Evolutionary conservation across 2,888 invertebrate species (phyloP).

Genomic region (Aphrophora alni): DNA sequence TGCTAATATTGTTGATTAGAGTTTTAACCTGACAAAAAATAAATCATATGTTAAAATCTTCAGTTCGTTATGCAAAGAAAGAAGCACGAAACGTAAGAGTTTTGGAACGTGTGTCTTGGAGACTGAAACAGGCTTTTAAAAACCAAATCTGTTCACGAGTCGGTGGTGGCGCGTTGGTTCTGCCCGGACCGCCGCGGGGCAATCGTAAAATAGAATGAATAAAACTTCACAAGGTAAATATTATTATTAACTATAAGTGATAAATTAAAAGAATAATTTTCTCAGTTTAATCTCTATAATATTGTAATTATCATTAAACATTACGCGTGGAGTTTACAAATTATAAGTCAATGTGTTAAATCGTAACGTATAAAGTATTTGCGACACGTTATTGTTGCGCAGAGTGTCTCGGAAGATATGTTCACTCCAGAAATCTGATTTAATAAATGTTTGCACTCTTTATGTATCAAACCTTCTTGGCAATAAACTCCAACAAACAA

Average conservation of each 20-base stretch:
- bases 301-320: neutral
- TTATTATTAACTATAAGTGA: constrained; percentile 9
- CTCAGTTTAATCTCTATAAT: constrained; percentile 4
- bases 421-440: too few relatives aligned
- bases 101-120: neutral
- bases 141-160: neutral
- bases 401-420: too few relatives aligned
- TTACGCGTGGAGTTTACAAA: neutral
- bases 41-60: too few relatives aligned
- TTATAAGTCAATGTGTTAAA: neutral
- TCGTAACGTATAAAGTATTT: neutral
- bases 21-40: too few relatives aligned
- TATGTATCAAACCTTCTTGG: too few relatives aligned
- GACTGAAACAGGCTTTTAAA: neutral
- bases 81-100: neutral
- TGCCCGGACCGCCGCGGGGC: neutral
- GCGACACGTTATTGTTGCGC: too few relatives aligned
- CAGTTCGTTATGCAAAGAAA: too few relatives aligned
- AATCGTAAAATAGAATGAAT: neutral
- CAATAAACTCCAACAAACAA: too few relatives aligned
- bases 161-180: too few relatives aligned
- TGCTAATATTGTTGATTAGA: too few relatives aligned
- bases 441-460: too few relatives aligned
- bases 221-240: constrained; percentile 4
- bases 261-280: constrained; percentile 5